Base-by-base conservation (phyloP, 2,888 invertebrate genomes). In the Drosophila stalkeri region DNA sequence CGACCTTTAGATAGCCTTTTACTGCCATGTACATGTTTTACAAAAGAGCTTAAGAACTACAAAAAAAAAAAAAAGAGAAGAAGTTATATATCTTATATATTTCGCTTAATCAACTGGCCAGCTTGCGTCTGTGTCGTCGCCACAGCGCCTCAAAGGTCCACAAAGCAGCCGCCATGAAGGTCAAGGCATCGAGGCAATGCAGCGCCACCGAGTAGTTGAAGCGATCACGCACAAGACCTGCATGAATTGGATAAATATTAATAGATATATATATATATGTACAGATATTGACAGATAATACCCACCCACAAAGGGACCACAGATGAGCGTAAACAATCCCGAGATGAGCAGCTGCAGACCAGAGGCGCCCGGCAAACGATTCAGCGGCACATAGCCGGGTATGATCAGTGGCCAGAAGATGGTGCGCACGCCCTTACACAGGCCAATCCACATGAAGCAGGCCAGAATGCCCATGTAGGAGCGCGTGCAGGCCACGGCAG, bases 391-490 rank as follows among this genome's bases (percentile, higher is more conserved):
- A 86, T 96, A 95, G 0, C 95, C 94, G 3, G 96, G 96, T 81
- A 96, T 96, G 14, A 96, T 96, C 6, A 96, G 92, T 0, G 96
- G 95, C 95, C 96, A 96, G 85, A 96, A 96, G 8, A 96, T 95
- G 6, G 96, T 96, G 64, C 96, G 93, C 1, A 96, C 91, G 0
- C 95, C 96, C 92, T 96, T 96, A 23, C 96, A 96, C 67, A 95
- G 94, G 0, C 96, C 96, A 73, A 96, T 95, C 75, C 96, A 94
- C 1, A 95, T 94, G 37, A 95, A 95, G 16, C 95, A 94, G 18
- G 94, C 75, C 31, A 96, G 89, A 0, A 95, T 94, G 2, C 95
- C 92, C 14, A 90, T 84, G 86, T 94, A 95, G 14, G 94, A 94
- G 75, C 94, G 94, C 37, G 94, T 94, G 82, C 95, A 94, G 3